Evolutionary conservation across 1,140 invertebrate genomes (phyloP).

Genomic region (Contarinia nasturtii): DNA sequence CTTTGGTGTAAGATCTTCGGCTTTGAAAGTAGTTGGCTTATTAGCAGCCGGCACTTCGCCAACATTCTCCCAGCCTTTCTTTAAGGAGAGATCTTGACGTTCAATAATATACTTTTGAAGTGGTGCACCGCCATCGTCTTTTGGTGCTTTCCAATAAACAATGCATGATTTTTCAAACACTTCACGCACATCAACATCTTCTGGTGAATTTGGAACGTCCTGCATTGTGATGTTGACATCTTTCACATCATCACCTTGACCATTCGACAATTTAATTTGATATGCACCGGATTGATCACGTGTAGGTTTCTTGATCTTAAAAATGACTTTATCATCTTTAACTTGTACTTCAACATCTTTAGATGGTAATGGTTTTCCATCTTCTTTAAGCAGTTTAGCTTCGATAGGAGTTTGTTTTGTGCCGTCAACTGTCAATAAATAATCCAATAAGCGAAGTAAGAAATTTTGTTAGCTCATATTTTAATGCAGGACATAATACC

Average conservation of each 20-base stretch:
- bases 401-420: slow-evolving; percentile 69
- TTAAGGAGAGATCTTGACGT: slow-evolving; percentile 74
- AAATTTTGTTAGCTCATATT: no score
- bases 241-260: slow-evolving; percentile 69
- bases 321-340: slow-evolving; percentile 72
- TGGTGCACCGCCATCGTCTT: slow-evolving; percentile 84
- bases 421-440: slow-evolving; percentile 47
- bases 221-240: slow-evolving; percentile 74
- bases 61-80: slow-evolving; percentile 73
- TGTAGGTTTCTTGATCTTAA: slow-evolving; percentile 77
- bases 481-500: no score
- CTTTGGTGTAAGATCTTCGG: slow-evolving; percentile 68
- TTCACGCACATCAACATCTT: slow-evolving; percentile 77
- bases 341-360: slow-evolving; percentile 82
- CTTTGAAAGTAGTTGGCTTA: slow-evolving; percentile 56
- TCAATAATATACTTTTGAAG: slow-evolving; percentile 87
- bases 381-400: slow-evolving; percentile 72
- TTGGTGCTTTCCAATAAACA: slow-evolving; percentile 76
- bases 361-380: slow-evolving; percentile 65
- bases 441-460: no score
- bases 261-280: slow-evolving; percentile 70
- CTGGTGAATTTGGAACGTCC: slow-evolving; percentile 73
- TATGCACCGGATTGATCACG: slow-evolving; percentile 65
- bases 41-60: slow-evolving; percentile 42
- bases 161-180: slow-evolving; percentile 83